Evolutionary conservation across 1,140 invertebrate genomes (phyloP), one percentile per base, ranked within the genome.

Genomic region (Diploscapter pachys): DNA sequence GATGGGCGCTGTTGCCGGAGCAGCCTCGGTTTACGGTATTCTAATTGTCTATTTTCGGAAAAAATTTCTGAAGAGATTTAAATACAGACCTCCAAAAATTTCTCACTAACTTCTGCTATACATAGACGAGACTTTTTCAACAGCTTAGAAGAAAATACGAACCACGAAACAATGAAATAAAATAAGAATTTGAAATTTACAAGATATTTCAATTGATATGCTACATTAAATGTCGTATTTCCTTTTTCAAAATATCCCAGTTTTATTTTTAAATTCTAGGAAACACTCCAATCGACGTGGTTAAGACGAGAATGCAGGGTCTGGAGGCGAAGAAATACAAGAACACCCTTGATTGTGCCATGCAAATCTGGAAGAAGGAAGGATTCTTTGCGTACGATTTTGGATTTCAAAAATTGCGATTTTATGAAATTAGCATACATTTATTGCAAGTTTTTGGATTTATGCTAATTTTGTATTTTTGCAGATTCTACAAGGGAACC

Each of bases 261-360:
- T 8, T 65, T 65, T 8, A 9, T 31, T 31, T 8, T 31, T 9
- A 65, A 50, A 65, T 98, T 3, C 98, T 95, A 87, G 95, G 95
- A 61, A 98, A 98, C 83, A 98, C 94, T 51, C 95, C 96, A 3
- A 76, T 78, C 80, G 96, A 99, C 88, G 96, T 99, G 3, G 91
- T 99, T 2, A 99, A 99, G 89, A 99, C 96, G 11, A 89, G 96
- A 82, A 98, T 99, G 95, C 96, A 99, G 90, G 95, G 96, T 51
- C 88, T 99, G 11, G 96, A 98, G 87, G 94, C 96, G 0, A 84
- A 90, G 9, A 97, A 96, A 84, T 99, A 99, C 86, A 97, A 95
- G 87, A 94, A 90, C 85, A 98, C 94, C 4, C 88, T 92, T 81
- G 94, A 99, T 86, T 99, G 96, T 87, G 91, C 92, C 64, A 79